These are phyloP conservation scores for Hucho hucho DNA, from an alignment of 2,113 vertebrate species.

Conservation along the genomic window DNA sequence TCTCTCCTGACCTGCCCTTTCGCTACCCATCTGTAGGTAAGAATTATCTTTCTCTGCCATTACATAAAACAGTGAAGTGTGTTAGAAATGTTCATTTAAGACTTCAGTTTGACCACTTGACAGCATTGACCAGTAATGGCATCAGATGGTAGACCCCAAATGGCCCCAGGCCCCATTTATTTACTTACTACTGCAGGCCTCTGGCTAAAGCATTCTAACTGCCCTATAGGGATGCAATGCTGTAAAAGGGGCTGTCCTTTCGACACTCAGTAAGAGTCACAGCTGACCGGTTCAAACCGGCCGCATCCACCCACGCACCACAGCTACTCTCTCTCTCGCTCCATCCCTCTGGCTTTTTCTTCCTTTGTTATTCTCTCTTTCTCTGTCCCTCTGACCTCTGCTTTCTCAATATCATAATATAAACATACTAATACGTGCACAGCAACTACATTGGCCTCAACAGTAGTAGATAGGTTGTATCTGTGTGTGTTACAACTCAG, in stretches of 20 bases:
- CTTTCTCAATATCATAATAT: not conserved
- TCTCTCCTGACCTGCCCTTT: not conserved
- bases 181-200: not conserved
- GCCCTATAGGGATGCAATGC: not conserved
- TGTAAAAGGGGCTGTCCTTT: slow-evolving; percentile 5
- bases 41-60: not conserved
- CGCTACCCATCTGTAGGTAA: not conserved
- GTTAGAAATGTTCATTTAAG: no score
- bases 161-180: no score
- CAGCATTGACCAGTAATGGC: no score
- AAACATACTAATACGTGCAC: not conserved
- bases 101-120: no score
- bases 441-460: not conserved
- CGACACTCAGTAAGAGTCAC: slow-evolving; percentile 9
- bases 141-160: no score
- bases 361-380: slow-evolving; percentile 2
- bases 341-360: not conserved
- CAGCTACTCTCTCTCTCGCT: not conserved
- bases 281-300: slow-evolving; percentile 29
- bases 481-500: no score
- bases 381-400: not conserved
- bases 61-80: no score
- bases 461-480: not conserved
- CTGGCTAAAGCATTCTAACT: not conserved
- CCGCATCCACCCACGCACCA: slow-evolving; percentile 1